A percentile compares a stretch with the other conserved stretches of the same genome.
phyloP scores from a whole-genome alignment of 2,113 vertebrate species.

The Oryzias curvinotus region DNA sequence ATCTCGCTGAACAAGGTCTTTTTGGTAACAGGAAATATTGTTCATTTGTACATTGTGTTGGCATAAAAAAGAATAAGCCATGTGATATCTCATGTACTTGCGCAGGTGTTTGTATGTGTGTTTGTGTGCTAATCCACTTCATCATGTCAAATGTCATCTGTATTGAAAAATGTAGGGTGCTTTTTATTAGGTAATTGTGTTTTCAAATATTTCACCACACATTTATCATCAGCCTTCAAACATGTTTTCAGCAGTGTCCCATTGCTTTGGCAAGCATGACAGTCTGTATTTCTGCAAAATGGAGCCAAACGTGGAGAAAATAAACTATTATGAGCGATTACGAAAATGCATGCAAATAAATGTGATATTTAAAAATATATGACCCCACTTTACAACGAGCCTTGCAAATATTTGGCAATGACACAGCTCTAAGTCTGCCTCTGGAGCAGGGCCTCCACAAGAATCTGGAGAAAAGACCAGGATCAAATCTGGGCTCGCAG shows the following conservation, averaged over 20 bases:
- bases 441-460: constrained; percentile 33
- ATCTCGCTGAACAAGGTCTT: too few species aligned
- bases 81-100: too few species aligned
- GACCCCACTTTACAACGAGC: constrained; percentile 23
- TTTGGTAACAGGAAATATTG: too few species aligned
- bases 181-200: too few species aligned
- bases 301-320: constrained; percentile 32
- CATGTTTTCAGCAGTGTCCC: constrained; percentile 16
- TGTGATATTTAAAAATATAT: constrained; percentile 45
- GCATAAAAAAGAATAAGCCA: too few species aligned
- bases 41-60: too few species aligned
- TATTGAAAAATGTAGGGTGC: too few species aligned
- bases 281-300: constrained; percentile 33
- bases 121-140: too few species aligned
- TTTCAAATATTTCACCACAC: too few species aligned
- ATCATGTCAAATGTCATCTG: too few species aligned
- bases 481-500: constrained; percentile 31
- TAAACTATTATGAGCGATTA: constrained; percentile 15
- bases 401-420: constrained; percentile 28
- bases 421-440: constrained; percentile 26
- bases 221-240: too few species aligned
- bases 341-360: constrained; percentile 44
- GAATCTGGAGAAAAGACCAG: constrained; percentile 11
- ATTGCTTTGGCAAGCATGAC: constrained; percentile 1
- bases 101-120: too few species aligned